Evolutionary conservation across 2,888 invertebrate genomes (phyloP).

Genomic region (Mythimna lalbum): DNA sequence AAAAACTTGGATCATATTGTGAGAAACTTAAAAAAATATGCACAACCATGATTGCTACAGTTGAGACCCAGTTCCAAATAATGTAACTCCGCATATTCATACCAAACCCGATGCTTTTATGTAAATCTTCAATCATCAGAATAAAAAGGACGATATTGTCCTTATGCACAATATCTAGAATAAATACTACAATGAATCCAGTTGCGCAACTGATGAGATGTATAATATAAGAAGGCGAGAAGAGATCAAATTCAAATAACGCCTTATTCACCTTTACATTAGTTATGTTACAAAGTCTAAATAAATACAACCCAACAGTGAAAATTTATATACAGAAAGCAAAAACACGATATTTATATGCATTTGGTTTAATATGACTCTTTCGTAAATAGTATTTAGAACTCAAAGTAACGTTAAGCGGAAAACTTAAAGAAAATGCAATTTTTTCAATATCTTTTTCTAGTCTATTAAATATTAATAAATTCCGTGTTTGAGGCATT

Average conservation of each 20-base stretch:
- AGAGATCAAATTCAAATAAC: neutral
- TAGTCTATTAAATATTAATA: neutral
- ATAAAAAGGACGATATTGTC: conserved; percentile 10
- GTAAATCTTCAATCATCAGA: conserved; percentile 17
- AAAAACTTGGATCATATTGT: neutral
- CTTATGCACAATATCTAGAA: neutral
- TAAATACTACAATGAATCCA: conserved; percentile 9
- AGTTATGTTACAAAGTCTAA: neutral
- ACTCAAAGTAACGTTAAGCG: neutral
- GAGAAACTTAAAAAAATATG: neutral
- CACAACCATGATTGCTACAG: neutral
- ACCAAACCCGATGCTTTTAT: neutral
- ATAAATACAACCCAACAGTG: neutral
- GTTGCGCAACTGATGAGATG: neutral
- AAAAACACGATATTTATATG: neutral
- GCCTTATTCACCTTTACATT: neutral
- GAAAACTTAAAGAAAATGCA: neutral
- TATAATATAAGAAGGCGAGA: neutral
- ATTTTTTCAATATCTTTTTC: neutral
- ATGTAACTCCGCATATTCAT: conserved; percentile 5
- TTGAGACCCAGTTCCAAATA: conserved; percentile 12
- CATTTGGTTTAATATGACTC: neutral
- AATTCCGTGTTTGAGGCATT: neutral
- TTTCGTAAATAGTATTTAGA: neutral
- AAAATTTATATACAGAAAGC: neutral